phyloP scores from a whole-genome alignment of 2,113 vertebrate species.

The Perccottus glenii region DNA sequence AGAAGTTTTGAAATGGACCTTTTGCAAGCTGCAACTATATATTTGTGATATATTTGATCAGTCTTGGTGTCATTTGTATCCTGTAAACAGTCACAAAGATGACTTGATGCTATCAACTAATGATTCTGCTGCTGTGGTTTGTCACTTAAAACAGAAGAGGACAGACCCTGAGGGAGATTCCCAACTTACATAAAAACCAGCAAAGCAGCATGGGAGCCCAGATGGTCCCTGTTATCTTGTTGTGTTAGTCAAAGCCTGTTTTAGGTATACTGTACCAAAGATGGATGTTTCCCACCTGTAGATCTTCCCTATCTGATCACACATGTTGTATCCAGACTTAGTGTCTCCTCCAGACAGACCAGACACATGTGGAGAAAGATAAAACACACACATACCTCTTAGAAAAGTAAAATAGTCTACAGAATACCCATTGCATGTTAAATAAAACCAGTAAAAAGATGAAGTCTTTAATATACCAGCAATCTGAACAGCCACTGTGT shows the following conservation, averaged over 20 bases:
- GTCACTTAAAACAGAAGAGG: slow-evolving; percentile 35
- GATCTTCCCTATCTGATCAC: slow-evolving; percentile 45
- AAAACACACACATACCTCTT: slow-evolving; percentile 25
- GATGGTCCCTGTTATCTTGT: slow-evolving; percentile 73
- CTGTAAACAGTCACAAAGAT: background rate
- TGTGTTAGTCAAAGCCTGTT: slow-evolving; percentile 38
- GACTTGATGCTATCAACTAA: slow-evolving; percentile 20
- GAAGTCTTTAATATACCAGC: slow-evolving; percentile 14
- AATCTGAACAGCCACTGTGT: slow-evolving; percentile 30
- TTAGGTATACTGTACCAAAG: slow-evolving; percentile 27
- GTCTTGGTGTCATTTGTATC: background rate
- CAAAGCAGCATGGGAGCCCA: slow-evolving; percentile 51
- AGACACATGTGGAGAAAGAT: slow-evolving; percentile 35
- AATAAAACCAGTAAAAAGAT: slow-evolving; percentile 33
- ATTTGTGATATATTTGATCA: background rate
- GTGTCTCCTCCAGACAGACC: slow-evolving; percentile 31
- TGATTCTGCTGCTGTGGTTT: slow-evolving; percentile 34
- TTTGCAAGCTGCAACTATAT: no score
- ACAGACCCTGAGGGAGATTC: slow-evolving; percentile 51
- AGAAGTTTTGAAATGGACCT: no score
- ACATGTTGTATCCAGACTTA: slow-evolving; percentile 66
- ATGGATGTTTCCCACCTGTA: slow-evolving; percentile 77
- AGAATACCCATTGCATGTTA: slow-evolving; percentile 39
- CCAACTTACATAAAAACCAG: slow-evolving; percentile 44
- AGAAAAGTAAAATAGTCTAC: slow-evolving; percentile 8